Percentiles rank a stretch among this genome's conserved stretches.
These are phyloP conservation scores for Australoheros facetus DNA, from an alignment of 2,797 vertebrate genomes.

Conservation along the genomic window DNA sequence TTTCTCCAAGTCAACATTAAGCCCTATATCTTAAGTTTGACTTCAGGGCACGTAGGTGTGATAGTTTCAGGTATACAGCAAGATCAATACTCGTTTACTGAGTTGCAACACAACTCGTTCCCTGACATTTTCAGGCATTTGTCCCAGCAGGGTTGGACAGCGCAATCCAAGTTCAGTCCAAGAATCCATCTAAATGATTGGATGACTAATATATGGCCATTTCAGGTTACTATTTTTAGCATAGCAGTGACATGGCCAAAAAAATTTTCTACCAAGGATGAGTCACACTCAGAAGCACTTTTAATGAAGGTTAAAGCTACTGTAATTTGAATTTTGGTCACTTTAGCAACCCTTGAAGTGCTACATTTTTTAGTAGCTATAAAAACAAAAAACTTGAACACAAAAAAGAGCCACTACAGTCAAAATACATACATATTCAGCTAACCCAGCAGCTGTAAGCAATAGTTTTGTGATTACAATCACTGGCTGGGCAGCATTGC, in stretches of 20 bases:
- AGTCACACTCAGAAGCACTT: conserved; percentile 20
- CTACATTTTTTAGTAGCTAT: background rate
- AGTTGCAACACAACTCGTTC: conserved; percentile 37
- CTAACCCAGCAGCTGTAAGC: conserved; percentile 14
- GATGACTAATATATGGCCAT: conserved; percentile 34
- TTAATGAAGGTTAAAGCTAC: conserved; percentile 33
- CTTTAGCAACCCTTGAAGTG: background rate
- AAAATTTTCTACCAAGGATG: conserved; percentile 32
- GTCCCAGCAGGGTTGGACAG: conserved; percentile 40
- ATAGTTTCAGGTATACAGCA: conserved; percentile 39
- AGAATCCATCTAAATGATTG: conserved; percentile 49
- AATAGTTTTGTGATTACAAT: conserved; percentile 32
- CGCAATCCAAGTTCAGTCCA: conserved; percentile 40
- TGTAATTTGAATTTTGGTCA: conserved; percentile 17
- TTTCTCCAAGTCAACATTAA: conserved; percentile 1
- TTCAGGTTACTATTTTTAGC: conserved; percentile 55
- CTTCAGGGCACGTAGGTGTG: conserved; percentile 39
- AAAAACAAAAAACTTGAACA: background rate
- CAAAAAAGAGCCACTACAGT: background rate
- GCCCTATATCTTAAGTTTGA: conserved; percentile 25
- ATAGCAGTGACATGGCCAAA: conserved; percentile 9
- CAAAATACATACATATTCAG: conserved; percentile 21
- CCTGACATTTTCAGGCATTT: conserved; percentile 61
- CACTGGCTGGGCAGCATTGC: background rate
- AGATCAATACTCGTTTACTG: conserved; percentile 65